Evolutionary conservation across 37 sponge, comb jelly and placozoan genomes (phyloP).

Genomic region (Hexactinellida sp.): DNA sequence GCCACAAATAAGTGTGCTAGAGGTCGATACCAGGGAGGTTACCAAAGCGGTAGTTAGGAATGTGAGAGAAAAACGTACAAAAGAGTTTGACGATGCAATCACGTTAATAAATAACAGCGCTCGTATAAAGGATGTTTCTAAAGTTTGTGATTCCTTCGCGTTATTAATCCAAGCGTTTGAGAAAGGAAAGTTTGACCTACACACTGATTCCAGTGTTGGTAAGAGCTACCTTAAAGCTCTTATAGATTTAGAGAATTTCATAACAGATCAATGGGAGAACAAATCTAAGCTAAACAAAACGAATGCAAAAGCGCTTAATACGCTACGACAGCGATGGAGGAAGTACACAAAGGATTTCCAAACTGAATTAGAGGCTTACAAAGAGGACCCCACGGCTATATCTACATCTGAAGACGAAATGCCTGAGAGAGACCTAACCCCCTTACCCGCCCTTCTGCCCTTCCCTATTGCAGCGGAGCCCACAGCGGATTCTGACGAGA

Average conservation of each 20-base stretch:
- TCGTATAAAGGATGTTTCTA: conserved; percentile 86
- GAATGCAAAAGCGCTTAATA: conserved; percentile 55
- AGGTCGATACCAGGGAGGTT: neutral
- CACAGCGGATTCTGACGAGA: neutral
- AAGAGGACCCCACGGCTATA: conserved; percentile 32
- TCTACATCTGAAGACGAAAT: conserved; percentile 12
- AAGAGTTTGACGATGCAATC: conserved; percentile 56
- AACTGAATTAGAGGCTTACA: conserved; percentile 37
- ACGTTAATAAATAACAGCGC: conserved; percentile 64
- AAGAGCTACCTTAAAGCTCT: neutral
- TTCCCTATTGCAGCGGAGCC: neutral
- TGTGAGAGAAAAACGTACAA: neutral
- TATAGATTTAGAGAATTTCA: neutral
- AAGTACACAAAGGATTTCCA: conserved; percentile 94
- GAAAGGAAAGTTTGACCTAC: neutral
- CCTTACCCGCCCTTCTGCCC: neutral
- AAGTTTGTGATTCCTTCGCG: conserved; percentile 28
- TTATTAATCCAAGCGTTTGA: neutral
- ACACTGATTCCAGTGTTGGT: neutral
- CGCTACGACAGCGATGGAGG: conserved; percentile 67
- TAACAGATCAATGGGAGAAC: conserved; percentile 36
- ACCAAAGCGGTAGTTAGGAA: neutral
- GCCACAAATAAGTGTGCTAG: neutral
- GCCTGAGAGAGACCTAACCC: neutral
- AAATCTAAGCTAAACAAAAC: conserved; percentile 72